Evolutionary conservation across 92 coral and sea anemone genomes (phyloP), one percentile per base, ranked within the genome.

Genomic region (Parazoanthus darwini): DNA sequence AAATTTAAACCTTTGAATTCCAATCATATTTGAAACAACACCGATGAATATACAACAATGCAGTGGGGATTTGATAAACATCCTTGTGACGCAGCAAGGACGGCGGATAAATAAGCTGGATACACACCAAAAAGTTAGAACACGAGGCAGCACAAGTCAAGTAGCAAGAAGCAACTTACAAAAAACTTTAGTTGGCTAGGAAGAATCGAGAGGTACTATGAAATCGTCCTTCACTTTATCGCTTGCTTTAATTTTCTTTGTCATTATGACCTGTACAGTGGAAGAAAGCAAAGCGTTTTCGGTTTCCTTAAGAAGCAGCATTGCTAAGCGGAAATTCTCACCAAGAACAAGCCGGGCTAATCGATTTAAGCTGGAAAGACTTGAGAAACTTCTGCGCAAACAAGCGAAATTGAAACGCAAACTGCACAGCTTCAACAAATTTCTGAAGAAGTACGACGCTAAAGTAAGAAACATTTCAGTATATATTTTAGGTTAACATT

Each of bases 1-100:
- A 35, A 63, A 35, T 63, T 82, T 82, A 56, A 29, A 76, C 9
- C 29, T 3, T 8, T 44, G 54, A 37, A 25, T 37, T 82, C 56
- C 75, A 82, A 23, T 59, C 75, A 63, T 38, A 82, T 5, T 82
- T 38, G 46, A 54, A 68, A 80, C 72, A 54, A 81, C 59, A 81
- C 85, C 66, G n/a, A 14, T 4, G 44, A 35, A 18, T 35, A 82
- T 51, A 38, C 29, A 38, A 65, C 86, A 82, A 65, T 65, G 20
- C 36, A 23, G 74, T 36, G 76, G 75, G n/a, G 33, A 29, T 29
- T 29, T 36, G 86, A 70, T 65, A 65, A n/a, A 65, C 42, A 11
- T 56, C 74, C 86, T 63, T 2, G 42, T 39, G 42, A 39, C 42
- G 42, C 42, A 39, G 4, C 42, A 39, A 4, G 42, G 4, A 2